Percentiles rank a stretch among this genome's conserved stretches.
phyloP scores from a whole-genome alignment of 2,888 invertebrate genomes.

The Tinea pellionella region DNA sequence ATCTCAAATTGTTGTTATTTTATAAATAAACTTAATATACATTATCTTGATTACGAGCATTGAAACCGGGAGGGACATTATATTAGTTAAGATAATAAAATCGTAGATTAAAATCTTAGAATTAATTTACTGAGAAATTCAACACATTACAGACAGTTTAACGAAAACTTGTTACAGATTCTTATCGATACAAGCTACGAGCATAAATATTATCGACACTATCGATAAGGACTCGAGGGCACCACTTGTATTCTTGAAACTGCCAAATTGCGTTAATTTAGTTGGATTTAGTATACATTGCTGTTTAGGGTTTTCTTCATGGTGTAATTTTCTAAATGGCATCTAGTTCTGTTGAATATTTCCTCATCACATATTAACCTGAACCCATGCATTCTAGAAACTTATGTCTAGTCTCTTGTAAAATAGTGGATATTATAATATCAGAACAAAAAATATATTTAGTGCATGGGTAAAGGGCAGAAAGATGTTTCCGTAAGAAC shows the following conservation, averaged over 20 bases:
- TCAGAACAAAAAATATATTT: no score
- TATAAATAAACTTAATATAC: not conserved
- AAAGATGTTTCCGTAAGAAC: not conserved
- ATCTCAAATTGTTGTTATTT: not conserved
- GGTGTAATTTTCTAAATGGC: no score
- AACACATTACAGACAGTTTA: constrained; percentile 6
- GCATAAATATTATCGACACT: constrained; percentile 37
- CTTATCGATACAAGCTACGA: constrained; percentile 18
- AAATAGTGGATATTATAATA: no score
- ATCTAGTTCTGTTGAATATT: no score
- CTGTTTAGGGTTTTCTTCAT: not conserved
- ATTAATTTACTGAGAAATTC: constrained; percentile 7
- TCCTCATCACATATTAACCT: no score
- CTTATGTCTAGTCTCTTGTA: no score
- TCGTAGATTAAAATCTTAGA: constrained; percentile 6
- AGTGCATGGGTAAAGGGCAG: no score
- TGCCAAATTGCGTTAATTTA: not conserved
- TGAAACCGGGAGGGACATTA: not conserved
- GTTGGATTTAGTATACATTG: not conserved
- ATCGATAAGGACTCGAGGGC: constrained; percentile 31
- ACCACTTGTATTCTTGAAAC: not conserved
- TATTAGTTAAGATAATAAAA: constrained; percentile 9
- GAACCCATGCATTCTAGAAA: no score
- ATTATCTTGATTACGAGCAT: not conserved
- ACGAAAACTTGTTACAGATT: constrained; percentile 10